Conservation (phyloP, 2,797 vertebrate genomes). For the Pseudomugil gertrudae region DNA sequence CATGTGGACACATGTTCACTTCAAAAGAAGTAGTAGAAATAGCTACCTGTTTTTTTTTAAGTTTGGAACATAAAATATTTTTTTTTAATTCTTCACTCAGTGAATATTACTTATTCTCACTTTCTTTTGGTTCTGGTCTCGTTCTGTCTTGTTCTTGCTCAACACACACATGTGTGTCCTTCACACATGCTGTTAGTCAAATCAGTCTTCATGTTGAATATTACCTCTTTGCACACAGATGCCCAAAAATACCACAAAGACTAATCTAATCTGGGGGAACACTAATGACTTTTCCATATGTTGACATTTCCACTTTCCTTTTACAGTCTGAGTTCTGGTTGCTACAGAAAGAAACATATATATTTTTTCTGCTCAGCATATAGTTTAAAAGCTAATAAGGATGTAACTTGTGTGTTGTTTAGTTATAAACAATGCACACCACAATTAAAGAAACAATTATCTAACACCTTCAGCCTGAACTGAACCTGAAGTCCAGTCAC, state of each 20-base stretch:
- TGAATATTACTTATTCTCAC: constrained; percentile 20
- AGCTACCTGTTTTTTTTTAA: constrained; percentile 34
- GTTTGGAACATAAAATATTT: not conserved
- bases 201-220: constrained; percentile 31
- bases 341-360: not conserved
- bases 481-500: no score
- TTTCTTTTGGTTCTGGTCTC: constrained; percentile 12
- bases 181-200: constrained; percentile 33
- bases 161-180: no score
- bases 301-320: constrained; percentile 30
- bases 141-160: not conserved
- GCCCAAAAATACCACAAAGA: constrained; percentile 1
- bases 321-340: constrained; percentile 22
- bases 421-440: not conserved
- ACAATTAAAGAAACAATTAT: not conserved
- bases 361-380: no score
- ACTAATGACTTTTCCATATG: constrained; percentile 48
- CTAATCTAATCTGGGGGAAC: constrained; percentile 10
- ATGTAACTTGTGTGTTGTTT: not conserved
- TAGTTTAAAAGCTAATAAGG: no score
- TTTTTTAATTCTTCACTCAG: constrained; percentile 10
- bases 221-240: constrained; percentile 30
- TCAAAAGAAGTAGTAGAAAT: constrained; percentile 22
- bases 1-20: constrained; percentile 42
- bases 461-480: not conserved